Base-by-base conservation (phyloP, 23 tunicate species). In the Trididemnum miniatum region DNA sequence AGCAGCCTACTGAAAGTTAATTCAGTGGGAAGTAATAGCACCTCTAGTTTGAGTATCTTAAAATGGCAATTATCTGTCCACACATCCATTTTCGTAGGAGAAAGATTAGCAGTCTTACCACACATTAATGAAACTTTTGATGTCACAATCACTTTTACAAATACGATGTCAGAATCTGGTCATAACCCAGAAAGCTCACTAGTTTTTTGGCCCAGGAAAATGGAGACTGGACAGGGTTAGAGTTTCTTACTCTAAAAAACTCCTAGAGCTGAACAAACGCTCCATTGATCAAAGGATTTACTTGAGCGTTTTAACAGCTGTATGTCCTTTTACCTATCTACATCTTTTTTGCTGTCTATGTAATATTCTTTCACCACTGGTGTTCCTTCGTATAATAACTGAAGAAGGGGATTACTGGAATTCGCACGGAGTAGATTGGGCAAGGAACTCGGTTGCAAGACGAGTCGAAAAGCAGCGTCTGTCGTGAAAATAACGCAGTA, bases 281-380 rank as follows among this genome's bases (percentile, higher is more conserved):
- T n/a, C n/a, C n/a, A n/a, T n/a, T n/a, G n/a, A n/a, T n/a, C 20
- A 51, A 51, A 51, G 20, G 20, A 51, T 51, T 18, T 18, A 51
- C 59, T n/a, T n/a, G 59, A n/a, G n/a, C n/a, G n/a, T n/a, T n/a
- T n/a, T n/a, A n/a, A n/a, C n/a, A n/a, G n/a, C n/a, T n/a, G n/a
- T n/a, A 20, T n/a, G n/a, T n/a, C n/a, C n/a, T n/a, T n/a, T n/a
- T n/a, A 88, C 94, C 90, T 81, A 82, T 95, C 99, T 0, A 95
- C 99, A 82, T 95, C 95, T 82, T 95, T 95, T 65, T 95, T 95
- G 84, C 95, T 89, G 72, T 95, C 99, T 44, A 95, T 83, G 72
- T 89, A 95, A 72, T 85, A 95, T 63, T 95, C 99, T 79, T 95
- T 95, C 9, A 95, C 95, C 67, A 84, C 91, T 20, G 99, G 99